Base-by-base conservation (phyloP, 2,888 invertebrate species). In the Apotomis betuletana region DNA sequence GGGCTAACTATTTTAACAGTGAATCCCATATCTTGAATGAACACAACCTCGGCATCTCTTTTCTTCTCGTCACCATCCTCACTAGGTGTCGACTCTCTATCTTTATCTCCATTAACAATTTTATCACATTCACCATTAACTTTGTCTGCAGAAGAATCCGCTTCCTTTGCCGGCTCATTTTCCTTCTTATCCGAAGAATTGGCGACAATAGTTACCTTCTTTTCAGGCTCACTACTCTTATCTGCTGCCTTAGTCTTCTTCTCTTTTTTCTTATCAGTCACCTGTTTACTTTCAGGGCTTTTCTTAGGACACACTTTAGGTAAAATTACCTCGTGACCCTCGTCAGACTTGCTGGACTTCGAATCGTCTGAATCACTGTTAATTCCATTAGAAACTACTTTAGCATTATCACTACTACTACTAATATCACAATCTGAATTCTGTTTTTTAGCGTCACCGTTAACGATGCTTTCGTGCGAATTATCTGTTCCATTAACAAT, bases 1-100 rank as follows among this genome's bases (percentile, higher is more conserved):
- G 99, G 98, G 81, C 98, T 97, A 72, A 97, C 95, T 81, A 99
- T 98, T 91, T 98, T 97, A n/a, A 99, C 97, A 68, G 97, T 97
- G 85, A 98, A 98, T 63, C 98, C 98, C 93, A 97, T 94, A 84
- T 98, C 98, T 86, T 98, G 98, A 81, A 98, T 96, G 79, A 97
- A 97, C 75, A 98, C 97, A 68, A 98, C 96, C 90, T 97, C 96
- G 73, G 96, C 96, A 78, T 96, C 96, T 75, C 94, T 94, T 79
- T 95, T 95, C 76, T 94, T 93, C 52, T 95, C 94, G 75, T 95
- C 95, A 4, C 87, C 92, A 75, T 94, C 94, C 76, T 93, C 93
- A 79, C 92, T 92, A 0, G 90, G 92, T 60, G 91, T 87, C 1
- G 90, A 90, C 77, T 93, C 93, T 64, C 91, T 86, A 54, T 91